Evolutionary conservation across 2,888 invertebrate species (phyloP).

Genomic region (Didymodactylos carnosus): DNA sequence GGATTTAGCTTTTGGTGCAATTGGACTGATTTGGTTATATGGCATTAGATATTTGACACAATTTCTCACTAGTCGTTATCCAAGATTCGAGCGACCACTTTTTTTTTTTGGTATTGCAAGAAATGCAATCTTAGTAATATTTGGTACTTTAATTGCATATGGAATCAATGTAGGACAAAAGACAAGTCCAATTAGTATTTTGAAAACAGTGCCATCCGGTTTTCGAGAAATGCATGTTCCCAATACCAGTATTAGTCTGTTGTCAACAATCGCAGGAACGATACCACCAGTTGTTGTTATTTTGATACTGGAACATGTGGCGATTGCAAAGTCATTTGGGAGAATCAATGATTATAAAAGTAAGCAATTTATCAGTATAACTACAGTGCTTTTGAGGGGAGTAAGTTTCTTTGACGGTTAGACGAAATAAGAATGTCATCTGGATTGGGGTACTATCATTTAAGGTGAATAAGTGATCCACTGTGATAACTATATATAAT

Average conservation of each 20-base stretch:
- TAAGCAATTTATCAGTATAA: too few relatives aligned
- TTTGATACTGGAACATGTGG: not conserved
- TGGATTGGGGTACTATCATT: too few relatives aligned
- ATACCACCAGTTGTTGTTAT: not conserved
- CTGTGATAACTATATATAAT: too few relatives aligned
- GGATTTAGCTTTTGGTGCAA: not conserved
- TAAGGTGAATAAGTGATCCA: too few relatives aligned
- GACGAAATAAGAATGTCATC: too few relatives aligned
- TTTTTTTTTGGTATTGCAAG: not conserved
- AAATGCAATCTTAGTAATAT: not conserved
- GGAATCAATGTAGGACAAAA: not conserved
- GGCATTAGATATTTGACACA: not conserved
- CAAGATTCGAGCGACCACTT: not conserved
- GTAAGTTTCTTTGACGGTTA: too few relatives aligned
- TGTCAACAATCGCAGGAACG: not conserved
- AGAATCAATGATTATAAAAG: not conserved
- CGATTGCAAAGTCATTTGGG: not conserved
- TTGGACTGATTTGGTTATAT: not conserved
- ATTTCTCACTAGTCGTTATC: not conserved
- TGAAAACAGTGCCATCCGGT: not conserved
- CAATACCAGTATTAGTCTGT: not conserved
- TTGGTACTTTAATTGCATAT: not conserved
- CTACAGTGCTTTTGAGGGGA: not conserved
- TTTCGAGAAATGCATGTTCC: not conserved
- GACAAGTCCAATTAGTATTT: not conserved